Base-by-base conservation (phyloP, 1,140 invertebrate species). In the Neodiprion virginianus region DNA sequence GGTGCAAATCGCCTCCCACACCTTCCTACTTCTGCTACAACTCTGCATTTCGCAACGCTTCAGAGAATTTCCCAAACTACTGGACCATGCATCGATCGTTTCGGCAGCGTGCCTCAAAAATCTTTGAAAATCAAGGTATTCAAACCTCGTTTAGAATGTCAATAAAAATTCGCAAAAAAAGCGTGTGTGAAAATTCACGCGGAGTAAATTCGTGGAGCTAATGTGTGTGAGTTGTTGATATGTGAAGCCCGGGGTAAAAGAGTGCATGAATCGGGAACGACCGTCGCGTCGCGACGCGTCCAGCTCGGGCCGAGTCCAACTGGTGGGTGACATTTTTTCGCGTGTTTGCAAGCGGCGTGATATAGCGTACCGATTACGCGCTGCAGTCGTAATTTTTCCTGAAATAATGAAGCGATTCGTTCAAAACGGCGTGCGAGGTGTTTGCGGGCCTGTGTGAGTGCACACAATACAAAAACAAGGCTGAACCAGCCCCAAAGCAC, bases 1-100 rank as follows among this genome's bases (percentile, higher is more conserved):
- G 78, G 73, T 77, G 74, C 77, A 79, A 82, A 84, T 85, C 82
- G 78, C 76, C 77, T 79, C 75, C 79, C 73, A 7, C 53, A 7
- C 53, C n/a, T 5, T 40, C 53, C 7, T 40, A 40, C 28, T 40
- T 40, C 28, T 40, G 5, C 28, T 2, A 40, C 28, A 40, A 3
- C 28, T 40, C 28, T 40, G 28, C 28, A 40, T 40, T 1, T 5
- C 28, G 5, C 28, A 40, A 5, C 28, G 28, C 1, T 40, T 40
- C 28, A 40, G 28, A 2, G 28, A 40, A 40, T 40, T 40, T 40
- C 28, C 28, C 28, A 40, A 40, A 40, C 28, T 40, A 40, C 28
- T 40, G 5, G 1, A 40, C 28, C 2, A 40, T 40, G 0, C 28
- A 40, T 40, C 28, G 28, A 40, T 40, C 28, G 28, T 40, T 40